Conservation (phyloP, 2,888 invertebrate species). For the Strigamia transsilvanica region DNA sequence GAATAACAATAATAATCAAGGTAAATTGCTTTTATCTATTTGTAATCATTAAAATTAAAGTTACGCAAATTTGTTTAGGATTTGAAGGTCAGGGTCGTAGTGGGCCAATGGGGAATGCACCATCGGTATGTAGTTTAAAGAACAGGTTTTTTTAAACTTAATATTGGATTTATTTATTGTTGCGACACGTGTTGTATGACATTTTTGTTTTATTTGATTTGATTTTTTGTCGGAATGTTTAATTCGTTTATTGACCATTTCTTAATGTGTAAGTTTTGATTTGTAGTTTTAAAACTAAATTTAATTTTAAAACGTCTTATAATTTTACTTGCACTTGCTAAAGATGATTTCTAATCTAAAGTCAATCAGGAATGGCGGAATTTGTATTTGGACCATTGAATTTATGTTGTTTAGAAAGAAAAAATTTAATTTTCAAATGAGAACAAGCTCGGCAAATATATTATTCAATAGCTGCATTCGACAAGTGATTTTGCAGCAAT, state of each 20-base stretch:
- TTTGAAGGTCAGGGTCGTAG: slow-evolving; percentile 48
- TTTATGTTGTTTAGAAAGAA: too few relatives aligned
- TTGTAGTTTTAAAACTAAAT: too few relatives aligned
- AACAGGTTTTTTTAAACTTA: background rate
- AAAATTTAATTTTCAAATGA: too few relatives aligned
- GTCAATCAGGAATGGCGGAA: background rate
- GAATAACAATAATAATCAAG: slow-evolving; percentile 33
- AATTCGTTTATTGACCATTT: background rate
- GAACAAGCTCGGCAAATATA: too few relatives aligned
- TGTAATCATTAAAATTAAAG: background rate
- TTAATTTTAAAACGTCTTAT: too few relatives aligned
- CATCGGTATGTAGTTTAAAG: slow-evolving; percentile 21
- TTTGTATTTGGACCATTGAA: background rate
- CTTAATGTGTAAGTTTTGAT: too few relatives aligned
- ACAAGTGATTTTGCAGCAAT: too few relatives aligned
- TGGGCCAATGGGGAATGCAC: slow-evolving; percentile 46
- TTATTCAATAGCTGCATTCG: too few relatives aligned
- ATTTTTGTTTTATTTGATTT: background rate
- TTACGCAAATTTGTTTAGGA: background rate
- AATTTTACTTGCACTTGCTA: too few relatives aligned
- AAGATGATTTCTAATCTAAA: background rate
- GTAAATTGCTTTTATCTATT: background rate
- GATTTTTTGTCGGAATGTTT: background rate
- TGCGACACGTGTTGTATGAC: background rate
- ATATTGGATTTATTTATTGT: background rate